These are phyloP conservation scores for Vidua chalybeata DNA, from an alignment of 2,113 vertebrate species.

Conservation along the genomic window DNA sequence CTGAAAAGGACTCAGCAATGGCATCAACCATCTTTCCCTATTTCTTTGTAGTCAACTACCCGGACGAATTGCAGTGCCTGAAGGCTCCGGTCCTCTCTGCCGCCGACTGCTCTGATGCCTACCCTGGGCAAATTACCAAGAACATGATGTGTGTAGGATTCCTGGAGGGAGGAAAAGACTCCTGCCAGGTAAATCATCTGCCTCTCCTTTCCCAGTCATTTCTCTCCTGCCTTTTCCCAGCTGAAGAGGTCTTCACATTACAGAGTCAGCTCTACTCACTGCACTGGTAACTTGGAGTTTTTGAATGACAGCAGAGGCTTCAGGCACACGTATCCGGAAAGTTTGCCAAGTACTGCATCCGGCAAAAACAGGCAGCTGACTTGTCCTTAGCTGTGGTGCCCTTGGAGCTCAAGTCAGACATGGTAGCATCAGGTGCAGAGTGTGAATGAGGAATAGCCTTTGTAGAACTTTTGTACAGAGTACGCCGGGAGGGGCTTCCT, in stretches of 20 bases:
- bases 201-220: background rate
- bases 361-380: background rate
- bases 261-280: background rate
- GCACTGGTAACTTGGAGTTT: background rate
- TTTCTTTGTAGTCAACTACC: slow-evolving; percentile 70
- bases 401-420: too few species aligned
- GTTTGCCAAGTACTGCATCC: fast-evolving
- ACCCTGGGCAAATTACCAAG: slow-evolving; percentile 81
- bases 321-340: background rate
- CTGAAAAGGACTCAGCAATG: background rate
- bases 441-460: background rate
- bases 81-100: slow-evolving; percentile 80
- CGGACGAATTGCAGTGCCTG: slow-evolving; percentile 83
- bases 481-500: background rate
- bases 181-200: slow-evolving; percentile 84
- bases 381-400: background rate
- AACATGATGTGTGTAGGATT: slow-evolving; percentile 91
- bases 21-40: background rate
- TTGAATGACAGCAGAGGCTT: background rate
- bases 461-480: background rate
- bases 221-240: background rate
- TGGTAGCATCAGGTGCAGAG: background rate
- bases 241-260: background rate
- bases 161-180: slow-evolving; percentile 89
- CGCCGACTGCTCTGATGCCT: slow-evolving; percentile 67